Evolutionary conservation across 2,797 vertebrate species (phyloP), one percentile per base, ranked within the genome.

Genomic region (Masticophis lateralis): DNA sequence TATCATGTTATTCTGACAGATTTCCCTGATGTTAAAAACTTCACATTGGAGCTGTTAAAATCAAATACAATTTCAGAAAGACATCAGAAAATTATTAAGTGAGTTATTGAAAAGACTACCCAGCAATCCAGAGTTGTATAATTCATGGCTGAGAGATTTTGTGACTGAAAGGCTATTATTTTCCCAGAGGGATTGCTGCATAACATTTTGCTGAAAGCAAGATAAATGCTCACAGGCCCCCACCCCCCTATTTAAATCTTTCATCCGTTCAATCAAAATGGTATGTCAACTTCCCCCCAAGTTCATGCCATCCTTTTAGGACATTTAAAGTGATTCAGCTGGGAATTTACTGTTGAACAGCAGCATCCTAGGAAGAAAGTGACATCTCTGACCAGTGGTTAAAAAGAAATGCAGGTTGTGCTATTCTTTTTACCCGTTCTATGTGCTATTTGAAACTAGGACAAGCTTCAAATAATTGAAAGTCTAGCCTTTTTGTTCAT

Each of bases 241-340:
- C 11, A 28, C 12, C 47, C 0, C 28, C 13, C 20, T 5, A 61
- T 10, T 87, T 87, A 13, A 51, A 57, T n/a, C 92, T 93, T 83
- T 22, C 37, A 1, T 4, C 3, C 16, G 0, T 94, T 86, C 93
- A 66, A 87, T 94, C 94, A 87, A 32, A 96, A 96, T 94, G 91
- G 93, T 1, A 47, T 56, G 94, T 95, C 93, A 83, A 95, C 66
- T 93, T 95, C 86, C 92, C 27, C 91, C 79, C n/a, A 92, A 95
- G 95, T 94, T 96, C 94, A 94, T 51, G 92, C 47, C 92, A 94
- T 56, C 94, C 32, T 93, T 60, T 95, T 91, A 94, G 87, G 47
- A 4, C 90, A 93, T 95, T 96, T 96, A 94, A 87, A 89, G 3
- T 25, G 0, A 89, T 86, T 28, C 57, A 43, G 43, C 86, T 6